Conservation (phyloP, 2,888 invertebrate genomes). For the Laspeyria flexula region DNA sequence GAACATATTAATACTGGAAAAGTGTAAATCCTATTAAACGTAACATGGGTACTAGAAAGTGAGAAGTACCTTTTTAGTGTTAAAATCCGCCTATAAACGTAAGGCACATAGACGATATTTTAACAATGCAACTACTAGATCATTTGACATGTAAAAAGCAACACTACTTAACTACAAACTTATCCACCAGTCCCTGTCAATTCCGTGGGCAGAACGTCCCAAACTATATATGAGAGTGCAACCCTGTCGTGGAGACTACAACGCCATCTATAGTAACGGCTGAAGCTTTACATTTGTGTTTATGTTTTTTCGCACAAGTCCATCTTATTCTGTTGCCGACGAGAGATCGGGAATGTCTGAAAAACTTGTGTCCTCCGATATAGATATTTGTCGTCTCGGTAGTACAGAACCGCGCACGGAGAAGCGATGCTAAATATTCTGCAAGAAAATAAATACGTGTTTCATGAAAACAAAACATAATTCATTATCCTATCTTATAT, state of each 20-base stretch:
- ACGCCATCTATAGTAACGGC: slow-evolving; percentile 75
- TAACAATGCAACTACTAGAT: too few species aligned
- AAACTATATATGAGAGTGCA: slow-evolving; percentile 60
- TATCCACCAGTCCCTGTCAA: neutral
- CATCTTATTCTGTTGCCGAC: slow-evolving; percentile 75
- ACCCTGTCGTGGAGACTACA: slow-evolving; percentile 68
- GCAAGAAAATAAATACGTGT: slow-evolving; percentile 27
- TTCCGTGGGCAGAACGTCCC: neutral
- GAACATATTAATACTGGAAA: neutral
- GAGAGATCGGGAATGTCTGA: slow-evolving; percentile 73
- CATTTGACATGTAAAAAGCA: too few species aligned
- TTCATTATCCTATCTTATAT: neutral
- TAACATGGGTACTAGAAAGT: neutral
- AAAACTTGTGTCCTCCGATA: slow-evolving; percentile 76
- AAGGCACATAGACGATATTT: too few species aligned
- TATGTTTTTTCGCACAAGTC: slow-evolving; percentile 79
- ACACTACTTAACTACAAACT: neutral
- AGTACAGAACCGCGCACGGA: slow-evolving; percentile 60
- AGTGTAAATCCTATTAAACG: neutral
- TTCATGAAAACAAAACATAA: neutral
- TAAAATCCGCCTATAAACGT: too few species aligned
- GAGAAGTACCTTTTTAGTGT: neutral
- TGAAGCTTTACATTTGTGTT: slow-evolving; percentile 74
- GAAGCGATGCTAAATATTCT: slow-evolving; percentile 67
- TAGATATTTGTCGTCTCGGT: slow-evolving; percentile 69